phyloP scores from a whole-genome alignment of 2,888 invertebrate genomes.

The Diarsia mendica region DNA sequence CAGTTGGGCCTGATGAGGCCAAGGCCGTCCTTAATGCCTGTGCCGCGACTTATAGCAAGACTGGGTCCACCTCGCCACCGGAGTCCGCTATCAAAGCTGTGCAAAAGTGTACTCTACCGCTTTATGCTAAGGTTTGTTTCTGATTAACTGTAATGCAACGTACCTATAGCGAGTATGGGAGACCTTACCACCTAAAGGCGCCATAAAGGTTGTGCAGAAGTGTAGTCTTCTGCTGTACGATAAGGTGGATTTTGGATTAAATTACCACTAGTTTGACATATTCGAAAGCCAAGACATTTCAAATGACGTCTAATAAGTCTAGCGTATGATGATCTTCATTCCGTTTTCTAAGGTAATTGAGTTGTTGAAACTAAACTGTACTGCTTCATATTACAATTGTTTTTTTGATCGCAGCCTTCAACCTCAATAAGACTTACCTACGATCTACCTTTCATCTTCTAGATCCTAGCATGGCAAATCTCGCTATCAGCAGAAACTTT shows the following conservation, averaged over 20 bases:
- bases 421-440: not conserved
- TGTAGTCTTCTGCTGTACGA: not conserved
- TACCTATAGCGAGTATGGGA: too few relatives aligned
- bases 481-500: conserved; percentile 88
- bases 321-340: not conserved
- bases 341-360: not conserved
- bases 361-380: not conserved
- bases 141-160: not conserved
- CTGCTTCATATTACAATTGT: not conserved
- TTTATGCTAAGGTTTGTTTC: conserved; percentile 92
- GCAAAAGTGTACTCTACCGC: conserved; percentile 92
- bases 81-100: conserved; percentile 91
- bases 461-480: conserved; percentile 89
- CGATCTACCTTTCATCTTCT: conserved; percentile 39
- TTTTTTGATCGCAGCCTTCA: not conserved
- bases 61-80: conserved; percentile 90
- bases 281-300: not conserved
- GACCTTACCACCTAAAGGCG: too few relatives aligned
- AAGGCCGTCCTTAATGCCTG: conserved; percentile 83
- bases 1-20: conserved; percentile 85
- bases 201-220: not conserved
- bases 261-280: not conserved
- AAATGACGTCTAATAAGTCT: not conserved
- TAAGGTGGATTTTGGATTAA: not conserved
- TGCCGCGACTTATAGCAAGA: conserved; percentile 84